These are phyloP conservation scores for Pelagia noctiluca DNA, from an alignment of 30 jellyfish, hydroid and myxozoan genomes.

Conservation along the genomic window DNA sequence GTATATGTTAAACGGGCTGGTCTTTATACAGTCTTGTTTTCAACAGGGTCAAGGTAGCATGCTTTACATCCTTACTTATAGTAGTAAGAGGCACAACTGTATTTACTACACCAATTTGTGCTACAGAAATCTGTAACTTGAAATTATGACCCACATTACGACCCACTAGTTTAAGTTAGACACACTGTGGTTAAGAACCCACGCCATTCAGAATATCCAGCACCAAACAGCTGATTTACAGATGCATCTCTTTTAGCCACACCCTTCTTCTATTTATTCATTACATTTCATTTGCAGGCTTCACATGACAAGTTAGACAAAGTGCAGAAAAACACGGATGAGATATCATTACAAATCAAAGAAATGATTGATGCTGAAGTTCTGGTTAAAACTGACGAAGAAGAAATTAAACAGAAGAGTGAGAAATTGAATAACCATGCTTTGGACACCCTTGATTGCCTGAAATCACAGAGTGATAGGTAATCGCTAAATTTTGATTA, in stretches of 20 bases:
- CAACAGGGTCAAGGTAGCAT: too few species aligned
- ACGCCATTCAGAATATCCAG: too few species aligned
- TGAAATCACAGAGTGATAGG: slow-evolving; percentile 41
- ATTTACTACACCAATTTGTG: background rate
- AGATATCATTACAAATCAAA: slow-evolving; percentile 43
- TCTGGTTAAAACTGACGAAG: slow-evolving; percentile 22
- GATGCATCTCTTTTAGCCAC: background rate
- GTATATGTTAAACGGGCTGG: too few species aligned
- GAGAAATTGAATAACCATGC: slow-evolving; percentile 42
- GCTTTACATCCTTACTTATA: too few species aligned
- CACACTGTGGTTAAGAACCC: too few species aligned
- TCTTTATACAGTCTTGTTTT: too few species aligned
- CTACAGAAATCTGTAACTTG: background rate
- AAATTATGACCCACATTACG: too few species aligned
- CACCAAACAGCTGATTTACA: too few species aligned
- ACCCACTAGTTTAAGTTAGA: too few species aligned
- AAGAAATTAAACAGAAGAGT: slow-evolving; percentile 19
- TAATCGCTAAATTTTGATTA: background rate
- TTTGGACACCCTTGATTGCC: slow-evolving; percentile 22
- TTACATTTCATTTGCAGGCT: slow-evolving; percentile 23
- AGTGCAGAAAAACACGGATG: slow-evolving; percentile 60
- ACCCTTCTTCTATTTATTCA: background rate
- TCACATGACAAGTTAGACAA: slow-evolving; percentile 47
- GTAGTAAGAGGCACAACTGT: too few species aligned
- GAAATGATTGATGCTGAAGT: slow-evolving; percentile 46